phyloP scores from a whole-genome alignment of 1,140 invertebrate genomes.

The Nylanderia fulva region DNA sequence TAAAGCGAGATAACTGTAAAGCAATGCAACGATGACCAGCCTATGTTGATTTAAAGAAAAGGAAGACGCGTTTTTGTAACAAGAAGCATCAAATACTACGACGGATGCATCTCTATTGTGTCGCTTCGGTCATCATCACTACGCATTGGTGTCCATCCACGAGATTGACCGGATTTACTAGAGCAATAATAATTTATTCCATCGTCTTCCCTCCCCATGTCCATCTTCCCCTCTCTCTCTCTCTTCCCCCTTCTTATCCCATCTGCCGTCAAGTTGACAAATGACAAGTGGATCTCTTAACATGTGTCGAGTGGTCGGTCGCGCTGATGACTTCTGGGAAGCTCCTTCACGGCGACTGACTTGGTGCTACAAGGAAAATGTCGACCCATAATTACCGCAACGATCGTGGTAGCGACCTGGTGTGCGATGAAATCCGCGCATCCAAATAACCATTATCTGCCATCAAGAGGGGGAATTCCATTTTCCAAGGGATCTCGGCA shows the following conservation, averaged over 20 bases:
- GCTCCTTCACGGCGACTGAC: conserved; percentile 74
- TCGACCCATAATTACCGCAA: conserved; percentile 81
- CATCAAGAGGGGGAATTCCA: neutral
- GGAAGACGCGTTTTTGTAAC: conserved; percentile 60
- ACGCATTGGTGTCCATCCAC: conserved; percentile 72
- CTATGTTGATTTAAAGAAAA: conserved; percentile 65
- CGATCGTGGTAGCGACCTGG: conserved; percentile 76
- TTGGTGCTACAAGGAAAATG: conserved; percentile 76
- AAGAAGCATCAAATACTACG: conserved; percentile 68
- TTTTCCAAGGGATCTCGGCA: neutral
- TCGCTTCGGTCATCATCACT: conserved; percentile 60
- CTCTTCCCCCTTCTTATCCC: neutral
- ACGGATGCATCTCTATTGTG: conserved; percentile 70
- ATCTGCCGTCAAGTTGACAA: neutral
- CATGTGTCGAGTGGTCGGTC: conserved; percentile 70
- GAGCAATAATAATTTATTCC: conserved; percentile 81
- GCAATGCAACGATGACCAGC: neutral
- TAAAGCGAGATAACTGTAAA: neutral
- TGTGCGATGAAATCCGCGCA: conserved; percentile 36
- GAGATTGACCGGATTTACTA: conserved; percentile 79
- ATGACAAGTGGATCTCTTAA: conserved; percentile 79
- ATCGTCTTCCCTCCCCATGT: neutral
- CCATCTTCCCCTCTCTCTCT: no score
- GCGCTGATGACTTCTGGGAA: conserved; percentile 80
- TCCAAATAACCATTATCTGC: conserved; percentile 35